Percentiles rank a stretch among this genome's conserved stretches.
These are phyloP conservation scores for Aethina tumida DNA, from an alignment of 1,140 invertebrate species.

Conservation along the genomic window DNA sequence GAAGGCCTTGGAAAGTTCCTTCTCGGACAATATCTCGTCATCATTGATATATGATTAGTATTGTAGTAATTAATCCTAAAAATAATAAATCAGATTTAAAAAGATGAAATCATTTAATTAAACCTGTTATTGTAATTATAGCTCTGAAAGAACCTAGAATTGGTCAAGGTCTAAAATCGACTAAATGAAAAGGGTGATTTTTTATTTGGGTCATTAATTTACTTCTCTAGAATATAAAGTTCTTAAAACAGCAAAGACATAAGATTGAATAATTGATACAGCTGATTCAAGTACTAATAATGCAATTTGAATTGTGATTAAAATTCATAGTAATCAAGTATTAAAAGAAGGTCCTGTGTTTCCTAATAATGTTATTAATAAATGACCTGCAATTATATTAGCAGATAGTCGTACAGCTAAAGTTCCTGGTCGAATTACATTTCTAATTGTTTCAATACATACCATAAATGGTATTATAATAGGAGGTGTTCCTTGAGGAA, in stretches of 20 bases:
- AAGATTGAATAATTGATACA: conserved; percentile 22
- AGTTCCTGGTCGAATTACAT: conserved; percentile 51
- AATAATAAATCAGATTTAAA: conserved; percentile 36
- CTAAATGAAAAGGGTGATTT: conserved; percentile 42
- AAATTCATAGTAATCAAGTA: conserved; percentile 30
- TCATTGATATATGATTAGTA: conserved; percentile 46
- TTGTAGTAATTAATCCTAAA: conserved; percentile 36
- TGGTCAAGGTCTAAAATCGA: conserved; percentile 45
- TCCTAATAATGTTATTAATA: conserved; percentile 44
- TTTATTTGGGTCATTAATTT: conserved; percentile 33
- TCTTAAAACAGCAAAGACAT: conserved; percentile 29
- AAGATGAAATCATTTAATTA: conserved; percentile 41
- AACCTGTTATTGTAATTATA: conserved; percentile 36
- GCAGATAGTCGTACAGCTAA: too few species aligned
- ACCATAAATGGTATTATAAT: conserved; percentile 45
- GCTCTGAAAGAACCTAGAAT: conserved; percentile 36
- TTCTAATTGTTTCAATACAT: conserved; percentile 48
- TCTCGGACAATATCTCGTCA: conserved; percentile 49
- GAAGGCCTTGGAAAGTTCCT: conserved; percentile 43
- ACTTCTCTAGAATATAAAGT: conserved; percentile 33
- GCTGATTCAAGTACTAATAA: conserved; percentile 34
- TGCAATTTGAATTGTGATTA: conserved; percentile 40
- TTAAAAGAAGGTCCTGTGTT: conserved; percentile 32
- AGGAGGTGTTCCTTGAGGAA: conserved; percentile 46
- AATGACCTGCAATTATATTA: too few species aligned